Conservation (phyloP, 2,113 vertebrate genomes). For the Scophthalmus maximus region DNA sequence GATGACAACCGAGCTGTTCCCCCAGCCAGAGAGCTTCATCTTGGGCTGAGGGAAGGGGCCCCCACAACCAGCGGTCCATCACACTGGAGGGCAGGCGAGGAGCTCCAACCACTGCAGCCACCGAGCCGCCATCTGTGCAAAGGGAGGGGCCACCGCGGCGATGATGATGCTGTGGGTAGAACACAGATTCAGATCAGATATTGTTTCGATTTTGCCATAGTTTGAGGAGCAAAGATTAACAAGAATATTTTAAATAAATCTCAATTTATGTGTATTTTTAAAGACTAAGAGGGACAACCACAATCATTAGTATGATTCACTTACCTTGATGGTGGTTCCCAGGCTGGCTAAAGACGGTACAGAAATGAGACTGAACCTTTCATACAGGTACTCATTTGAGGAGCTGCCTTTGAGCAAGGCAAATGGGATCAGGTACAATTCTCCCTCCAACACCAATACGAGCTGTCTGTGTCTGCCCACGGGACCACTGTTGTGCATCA, state of each 20-base stretch:
- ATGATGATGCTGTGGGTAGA: slow-evolving; percentile 78
- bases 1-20: slow-evolving; percentile 91
- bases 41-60: slow-evolving; percentile 92
- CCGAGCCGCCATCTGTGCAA: slow-evolving; percentile 87
- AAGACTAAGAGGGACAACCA: not conserved
- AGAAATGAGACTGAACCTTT: slow-evolving; percentile 92
- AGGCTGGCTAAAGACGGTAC: slow-evolving; percentile 91
- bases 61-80: slow-evolving; percentile 97
- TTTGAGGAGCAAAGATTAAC: not conserved
- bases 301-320: not conserved
- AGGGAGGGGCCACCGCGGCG: slow-evolving; percentile 79
- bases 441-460: slow-evolving; percentile 92
- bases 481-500: slow-evolving; percentile 94
- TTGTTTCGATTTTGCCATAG: not conserved
- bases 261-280: too few relatives aligned
- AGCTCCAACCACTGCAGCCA: slow-evolving; percentile 91
- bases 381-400: slow-evolving; percentile 95
- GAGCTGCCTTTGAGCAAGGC: slow-evolving; percentile 96
- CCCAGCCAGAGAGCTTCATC: slow-evolving; percentile 93
- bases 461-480: slow-evolving; percentile 92
- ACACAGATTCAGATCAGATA: not conserved
- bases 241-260: too few relatives aligned
- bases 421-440: slow-evolving; percentile 94
- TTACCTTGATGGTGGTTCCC: slow-evolving; percentile 84
- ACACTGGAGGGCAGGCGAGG: slow-evolving; percentile 90